Conservation (phyloP, 2,113 vertebrate genomes). For the Gallinago paraguaiae region DNA sequence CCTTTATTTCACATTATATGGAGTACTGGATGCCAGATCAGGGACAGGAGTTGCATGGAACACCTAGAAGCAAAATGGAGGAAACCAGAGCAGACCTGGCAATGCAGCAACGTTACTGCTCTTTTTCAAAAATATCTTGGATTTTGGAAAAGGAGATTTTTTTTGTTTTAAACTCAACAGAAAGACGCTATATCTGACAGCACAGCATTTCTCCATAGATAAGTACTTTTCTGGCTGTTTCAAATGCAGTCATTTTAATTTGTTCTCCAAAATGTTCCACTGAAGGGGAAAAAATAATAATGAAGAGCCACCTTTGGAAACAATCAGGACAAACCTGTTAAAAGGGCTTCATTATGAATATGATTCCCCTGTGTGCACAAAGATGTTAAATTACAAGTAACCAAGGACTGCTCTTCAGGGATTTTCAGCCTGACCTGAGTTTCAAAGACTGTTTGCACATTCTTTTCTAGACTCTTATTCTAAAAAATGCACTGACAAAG, state of each 20-base stretch:
- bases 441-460: constrained; percentile 25
- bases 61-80: neutral
- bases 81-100: neutral
- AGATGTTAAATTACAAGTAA: constrained; percentile 20
- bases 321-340: neutral
- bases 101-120: neutral
- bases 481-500: constrained; percentile 23
- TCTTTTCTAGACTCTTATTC: neutral
- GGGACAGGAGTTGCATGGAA: neutral
- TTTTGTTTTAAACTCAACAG: neutral
- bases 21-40: neutral
- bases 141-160: neutral
- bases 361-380: neutral
- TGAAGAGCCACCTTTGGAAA: neutral
- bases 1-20: neutral
- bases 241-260: neutral
- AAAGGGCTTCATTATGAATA: neutral
- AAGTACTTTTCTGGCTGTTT: neutral
- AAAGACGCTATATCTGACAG: neutral
- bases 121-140: neutral
- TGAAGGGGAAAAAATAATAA: neutral
- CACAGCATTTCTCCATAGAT: neutral
- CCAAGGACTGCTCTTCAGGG: neutral
- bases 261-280: neutral
- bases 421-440: constrained; percentile 30